A percentile compares a stretch with the other conserved stretches of the same genome.
Conservation (phyloP, 2,113 vertebrate genomes). For the Podarcis raffonei region DNA sequence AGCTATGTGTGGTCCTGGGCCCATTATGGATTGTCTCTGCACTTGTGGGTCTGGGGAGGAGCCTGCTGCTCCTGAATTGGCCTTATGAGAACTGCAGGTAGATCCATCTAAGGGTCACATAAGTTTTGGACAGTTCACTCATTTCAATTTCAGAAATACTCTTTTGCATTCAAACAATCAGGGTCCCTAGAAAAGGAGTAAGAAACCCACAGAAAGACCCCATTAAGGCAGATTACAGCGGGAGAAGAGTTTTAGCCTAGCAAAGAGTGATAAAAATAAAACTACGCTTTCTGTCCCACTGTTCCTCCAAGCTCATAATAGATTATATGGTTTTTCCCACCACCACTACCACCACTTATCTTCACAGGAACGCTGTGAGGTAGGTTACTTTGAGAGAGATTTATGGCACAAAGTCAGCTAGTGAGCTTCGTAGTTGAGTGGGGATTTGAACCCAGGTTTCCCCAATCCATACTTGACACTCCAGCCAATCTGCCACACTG, state of each 20-base stretch:
- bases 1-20: fast-evolving
- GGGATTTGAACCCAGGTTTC: background rate
- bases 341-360: no score
- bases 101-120: background rate
- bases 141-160: background rate
- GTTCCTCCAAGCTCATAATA: background rate
- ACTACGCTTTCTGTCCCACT: background rate
- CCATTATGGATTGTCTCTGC: background rate
- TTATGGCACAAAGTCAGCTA: background rate
- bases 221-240: background rate
- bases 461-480: background rate
- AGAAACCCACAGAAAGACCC: background rate
- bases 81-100: background rate
- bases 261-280: background rate
- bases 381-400: background rate
- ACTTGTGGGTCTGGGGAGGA: no score
- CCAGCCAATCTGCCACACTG: background rate
- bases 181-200: background rate
- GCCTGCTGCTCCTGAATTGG: background rate
- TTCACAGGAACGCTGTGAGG: background rate
- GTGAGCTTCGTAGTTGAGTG: background rate
- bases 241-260: background rate
- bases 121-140: background rate
- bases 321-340: background rate
- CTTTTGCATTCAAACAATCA: background rate